phyloP scores from a whole-genome alignment of 2,797 vertebrate genomes.

The Hypotaenidia philippensis region DNA sequence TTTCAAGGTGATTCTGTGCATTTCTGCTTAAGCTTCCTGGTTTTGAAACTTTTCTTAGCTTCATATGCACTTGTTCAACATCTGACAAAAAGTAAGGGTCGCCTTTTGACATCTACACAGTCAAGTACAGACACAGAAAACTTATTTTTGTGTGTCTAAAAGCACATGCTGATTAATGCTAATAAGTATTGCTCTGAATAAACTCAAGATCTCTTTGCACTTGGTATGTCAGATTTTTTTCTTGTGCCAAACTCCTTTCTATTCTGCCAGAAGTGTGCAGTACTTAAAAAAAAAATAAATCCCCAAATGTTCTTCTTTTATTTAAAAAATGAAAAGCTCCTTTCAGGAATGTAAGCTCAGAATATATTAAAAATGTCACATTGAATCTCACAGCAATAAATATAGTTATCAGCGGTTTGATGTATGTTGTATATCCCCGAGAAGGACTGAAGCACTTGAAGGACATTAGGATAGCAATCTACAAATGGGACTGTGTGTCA shows the following conservation, averaged over 20 bases:
- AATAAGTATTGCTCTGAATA: slow-evolving; percentile 30
- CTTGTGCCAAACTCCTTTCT: background rate
- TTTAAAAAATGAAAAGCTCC: slow-evolving; percentile 39
- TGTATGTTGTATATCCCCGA: background rate
- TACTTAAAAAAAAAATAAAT: slow-evolving; percentile 1
- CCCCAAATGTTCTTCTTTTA: background rate
- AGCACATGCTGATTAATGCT: slow-evolving; percentile 57
- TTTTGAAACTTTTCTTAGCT: background rate
- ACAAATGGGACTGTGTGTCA: background rate
- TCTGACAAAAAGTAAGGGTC: background rate
- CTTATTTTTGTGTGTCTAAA: slow-evolving; percentile 30
- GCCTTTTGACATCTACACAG: slow-evolving; percentile 42
- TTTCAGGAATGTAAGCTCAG: slow-evolving; percentile 7
- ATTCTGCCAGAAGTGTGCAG: background rate
- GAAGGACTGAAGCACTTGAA: background rate
- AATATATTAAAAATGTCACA: slow-evolving; percentile 52
- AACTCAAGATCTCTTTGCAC: slow-evolving; percentile 56
- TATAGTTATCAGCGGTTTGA: background rate
- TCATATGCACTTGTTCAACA: background rate
- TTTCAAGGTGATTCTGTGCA: background rate
- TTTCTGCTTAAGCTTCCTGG: background rate
- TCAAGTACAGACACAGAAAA: slow-evolving; percentile 32
- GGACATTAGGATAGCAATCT: background rate
- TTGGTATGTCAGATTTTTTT: background rate
- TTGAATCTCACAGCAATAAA: slow-evolving; percentile 4